Percentiles rank a stretch among this genome's conserved stretches.
phyloP scores from a whole-genome alignment of 2,113 vertebrate species.

The Pterophyllum scalare region DNA sequence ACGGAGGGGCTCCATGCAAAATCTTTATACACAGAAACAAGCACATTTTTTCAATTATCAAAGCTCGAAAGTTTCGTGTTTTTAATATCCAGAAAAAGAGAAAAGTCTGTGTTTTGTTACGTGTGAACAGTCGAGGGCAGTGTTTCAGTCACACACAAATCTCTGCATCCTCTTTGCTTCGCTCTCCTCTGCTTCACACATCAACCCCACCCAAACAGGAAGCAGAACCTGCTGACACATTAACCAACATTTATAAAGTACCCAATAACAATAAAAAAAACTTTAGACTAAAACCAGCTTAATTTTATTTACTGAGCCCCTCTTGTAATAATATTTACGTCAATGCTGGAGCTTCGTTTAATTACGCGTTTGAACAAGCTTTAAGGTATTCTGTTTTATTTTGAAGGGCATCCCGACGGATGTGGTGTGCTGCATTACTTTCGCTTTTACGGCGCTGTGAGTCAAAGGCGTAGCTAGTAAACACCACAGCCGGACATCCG shows the following conservation, averaged over 20 bases:
- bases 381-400: slow-evolving; percentile 13
- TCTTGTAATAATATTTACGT: not conserved
- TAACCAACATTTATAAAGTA: not conserved
- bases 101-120: not conserved
- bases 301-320: not conserved
- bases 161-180: slow-evolving; percentile 4
- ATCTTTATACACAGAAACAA: not conserved
- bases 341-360: not conserved
- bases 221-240: not conserved
- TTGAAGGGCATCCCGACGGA: slow-evolving; percentile 46
- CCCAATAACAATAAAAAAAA: not conserved
- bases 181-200: slow-evolving; percentile 11
- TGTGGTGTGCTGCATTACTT: rapidly evolving
- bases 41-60: not conserved
- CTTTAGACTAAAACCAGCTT: not conserved
- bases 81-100: not conserved
- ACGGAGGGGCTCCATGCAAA: not conserved
- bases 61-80: not conserved
- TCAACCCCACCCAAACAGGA: slow-evolving; percentile 72
- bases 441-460: not conserved
- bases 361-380: not conserved
- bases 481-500: slow-evolving; percentile 30
- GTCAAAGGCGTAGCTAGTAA: slow-evolving; percentile 65
- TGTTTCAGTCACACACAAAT: rapidly evolving
- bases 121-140: not conserved